Conservation (phyloP, 1,140 invertebrate genomes). For the Himalopsyche phryganea region DNA sequence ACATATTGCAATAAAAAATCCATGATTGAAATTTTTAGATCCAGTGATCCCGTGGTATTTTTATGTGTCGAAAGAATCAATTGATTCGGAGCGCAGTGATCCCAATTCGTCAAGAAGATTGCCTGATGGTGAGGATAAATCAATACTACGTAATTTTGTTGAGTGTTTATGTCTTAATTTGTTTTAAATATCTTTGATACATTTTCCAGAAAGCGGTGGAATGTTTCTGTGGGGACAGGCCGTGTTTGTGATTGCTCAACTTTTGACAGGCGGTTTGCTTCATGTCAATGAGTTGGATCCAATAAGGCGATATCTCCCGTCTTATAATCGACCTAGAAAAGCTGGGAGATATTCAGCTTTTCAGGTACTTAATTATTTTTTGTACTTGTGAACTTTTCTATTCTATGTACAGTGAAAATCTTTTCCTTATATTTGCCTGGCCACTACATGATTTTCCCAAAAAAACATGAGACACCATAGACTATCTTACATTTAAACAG, state of each 20-base stretch:
- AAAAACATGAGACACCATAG: too few relatives aligned
- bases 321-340: constrained; percentile 87
- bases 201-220: constrained; percentile 55
- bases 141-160: neutral
- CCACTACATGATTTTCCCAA: too few relatives aligned
- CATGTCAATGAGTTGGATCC: constrained; percentile 96
- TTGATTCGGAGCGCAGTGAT: constrained; percentile 70
- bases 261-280: constrained; percentile 83
- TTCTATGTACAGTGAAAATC: neutral
- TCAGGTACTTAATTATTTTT: constrained; percentile 61
- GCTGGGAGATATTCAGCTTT: constrained; percentile 92
- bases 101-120: constrained; percentile 67
- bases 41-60: constrained; percentile 83
- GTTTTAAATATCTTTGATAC: constrained; percentile 1
- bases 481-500: too few relatives aligned
- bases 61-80: constrained; percentile 78
- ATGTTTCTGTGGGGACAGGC: constrained; percentile 88
- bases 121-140: constrained; percentile 52
- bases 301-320: constrained; percentile 90
- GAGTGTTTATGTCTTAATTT: neutral
- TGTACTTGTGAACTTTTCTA: neutral
- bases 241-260: constrained; percentile 88
- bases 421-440: too few relatives aligned
- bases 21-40: constrained; percentile 52
- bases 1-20: too few relatives aligned